Evolutionary conservation across 2,113 vertebrate genomes (phyloP).

Genomic region (Petrocephalus zakoni): DNA sequence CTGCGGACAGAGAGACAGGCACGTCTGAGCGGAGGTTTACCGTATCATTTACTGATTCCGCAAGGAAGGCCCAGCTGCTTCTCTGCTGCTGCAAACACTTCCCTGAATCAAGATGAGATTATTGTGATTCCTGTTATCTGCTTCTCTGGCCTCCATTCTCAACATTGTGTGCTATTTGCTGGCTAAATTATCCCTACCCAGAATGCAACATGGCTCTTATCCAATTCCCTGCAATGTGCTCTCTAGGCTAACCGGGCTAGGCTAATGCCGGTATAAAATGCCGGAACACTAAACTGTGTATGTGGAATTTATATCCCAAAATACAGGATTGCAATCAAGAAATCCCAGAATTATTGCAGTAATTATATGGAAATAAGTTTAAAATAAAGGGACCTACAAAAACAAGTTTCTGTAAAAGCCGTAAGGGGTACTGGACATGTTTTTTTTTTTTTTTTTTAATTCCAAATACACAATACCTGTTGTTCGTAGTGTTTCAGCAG

Average conservation of each 20-base stretch:
- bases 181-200: slow-evolving; percentile 15
- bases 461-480: not conserved
- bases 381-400: not conserved
- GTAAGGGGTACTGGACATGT: not conserved
- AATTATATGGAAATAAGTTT: slow-evolving; percentile 47
- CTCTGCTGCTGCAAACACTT: not conserved
- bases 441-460: not conserved
- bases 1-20: not conserved
- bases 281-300: slow-evolving; percentile 34
- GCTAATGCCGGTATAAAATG: slow-evolving; percentile 9
- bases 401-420: not conserved
- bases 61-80: not conserved
- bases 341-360: slow-evolving; percentile 58
- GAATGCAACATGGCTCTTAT: slow-evolving; percentile 18
- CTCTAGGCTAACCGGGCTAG: slow-evolving; percentile 20
- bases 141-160: not conserved
- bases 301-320: slow-evolving; percentile 59
- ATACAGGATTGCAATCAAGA: slow-evolving; percentile 46
- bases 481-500: not conserved
- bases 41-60: not conserved
- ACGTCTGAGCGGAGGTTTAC: not conserved
- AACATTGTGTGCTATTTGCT: not conserved
- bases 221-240: slow-evolving; percentile 16
- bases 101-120: not conserved
- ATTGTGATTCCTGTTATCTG: not conserved